Conservation (phyloP, 2,888 invertebrate genomes). For the Leptinotarsa rubiginosa region DNA sequence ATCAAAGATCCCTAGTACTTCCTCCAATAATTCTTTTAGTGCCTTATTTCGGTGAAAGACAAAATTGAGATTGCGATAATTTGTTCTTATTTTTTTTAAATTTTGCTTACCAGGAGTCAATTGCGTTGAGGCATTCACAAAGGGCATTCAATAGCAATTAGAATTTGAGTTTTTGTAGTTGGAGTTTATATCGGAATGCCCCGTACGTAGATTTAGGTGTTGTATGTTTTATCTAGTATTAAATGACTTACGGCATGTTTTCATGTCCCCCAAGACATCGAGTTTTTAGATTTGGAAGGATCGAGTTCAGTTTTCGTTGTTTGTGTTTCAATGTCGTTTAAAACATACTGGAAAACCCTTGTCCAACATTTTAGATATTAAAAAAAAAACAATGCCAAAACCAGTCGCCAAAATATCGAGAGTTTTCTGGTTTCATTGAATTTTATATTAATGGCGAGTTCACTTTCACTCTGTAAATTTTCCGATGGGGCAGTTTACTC, state of each 20-base stretch:
- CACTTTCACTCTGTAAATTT: too few relatives aligned
- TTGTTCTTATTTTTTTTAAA: not conserved
- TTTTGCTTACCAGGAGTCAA: slow-evolving; percentile 34
- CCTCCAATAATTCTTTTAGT: slow-evolving; percentile 37
- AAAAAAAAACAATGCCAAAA: too few relatives aligned
- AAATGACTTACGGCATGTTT: slow-evolving; percentile 21
- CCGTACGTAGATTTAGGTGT: slow-evolving; percentile 34
- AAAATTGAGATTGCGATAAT: slow-evolving; percentile 9
- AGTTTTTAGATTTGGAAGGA: slow-evolving; percentile 15
- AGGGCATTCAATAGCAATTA: not conserved
- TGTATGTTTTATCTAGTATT: slow-evolving; percentile 28
- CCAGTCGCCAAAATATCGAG: too few relatives aligned
- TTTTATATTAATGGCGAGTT: too few relatives aligned
- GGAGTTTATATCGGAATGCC: slow-evolving; percentile 20
- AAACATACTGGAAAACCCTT: too few relatives aligned
- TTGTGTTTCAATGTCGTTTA: too few relatives aligned
- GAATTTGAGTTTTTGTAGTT: not conserved
- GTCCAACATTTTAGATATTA: too few relatives aligned
- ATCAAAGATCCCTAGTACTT: slow-evolving; percentile 12
- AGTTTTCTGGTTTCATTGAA: too few relatives aligned
- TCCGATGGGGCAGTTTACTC: too few relatives aligned
- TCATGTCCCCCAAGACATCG: slow-evolving; percentile 33
- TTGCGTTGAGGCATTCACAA: slow-evolving; percentile 19
- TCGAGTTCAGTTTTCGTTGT: not conserved
- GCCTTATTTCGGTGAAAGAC: slow-evolving; percentile 38